Evolutionary conservation across 2,797 vertebrate genomes (phyloP), one percentile per base, ranked within the genome.

Genomic region (Steatocranus sp.): DNA sequence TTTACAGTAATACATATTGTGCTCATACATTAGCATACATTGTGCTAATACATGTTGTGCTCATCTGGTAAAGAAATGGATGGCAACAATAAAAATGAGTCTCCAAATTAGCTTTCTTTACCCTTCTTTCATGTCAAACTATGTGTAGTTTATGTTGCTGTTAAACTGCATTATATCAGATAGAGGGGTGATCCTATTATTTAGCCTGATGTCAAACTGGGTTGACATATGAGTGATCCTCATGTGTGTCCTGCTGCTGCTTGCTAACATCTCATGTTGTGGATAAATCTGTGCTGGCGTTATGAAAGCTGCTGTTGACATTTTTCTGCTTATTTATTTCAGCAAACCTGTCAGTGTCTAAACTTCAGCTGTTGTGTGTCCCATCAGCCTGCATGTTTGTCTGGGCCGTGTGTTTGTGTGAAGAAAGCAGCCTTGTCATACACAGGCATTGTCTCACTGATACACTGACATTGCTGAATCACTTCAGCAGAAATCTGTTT

Each of bases 401-500:
- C 30, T 30, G 54, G 73, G 50, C 27, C 8, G 2, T 68, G 63
- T 25, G 14, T 68, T 17, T 68, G 63, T 68, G 63, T 0, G 61
- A 18, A 32, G 8, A 51, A 41, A 18, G 41, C 25, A 11, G 10
- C 9, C 1, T 30, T 73, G 43, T 73, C 68, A 32, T 2, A n/a
- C 7, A 30, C 43, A n/a, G 15, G 7, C 66, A 27, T 54, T 23
- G 82, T 75, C 46, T 4, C 82, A 83, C 30, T 54, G 87, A 78
- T 76, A 51, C 84, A 36, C 46, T 43, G 32, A 63, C 66, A 61
- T 36, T 2, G 14, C 79, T 81, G 36, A 56, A 18, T 77, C 48
- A 48, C 77, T 49, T 76, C 83, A 80, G 78, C 76, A 32, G 18
- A 82, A 79, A 75, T 74, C 53, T 78, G 85, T 88, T 86, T 56